Percentiles rank a stretch among this genome's conserved stretches.
Evolutionary conservation across 2,113 vertebrate species (phyloP).

Genomic region (Hemicordylus capensis): DNA sequence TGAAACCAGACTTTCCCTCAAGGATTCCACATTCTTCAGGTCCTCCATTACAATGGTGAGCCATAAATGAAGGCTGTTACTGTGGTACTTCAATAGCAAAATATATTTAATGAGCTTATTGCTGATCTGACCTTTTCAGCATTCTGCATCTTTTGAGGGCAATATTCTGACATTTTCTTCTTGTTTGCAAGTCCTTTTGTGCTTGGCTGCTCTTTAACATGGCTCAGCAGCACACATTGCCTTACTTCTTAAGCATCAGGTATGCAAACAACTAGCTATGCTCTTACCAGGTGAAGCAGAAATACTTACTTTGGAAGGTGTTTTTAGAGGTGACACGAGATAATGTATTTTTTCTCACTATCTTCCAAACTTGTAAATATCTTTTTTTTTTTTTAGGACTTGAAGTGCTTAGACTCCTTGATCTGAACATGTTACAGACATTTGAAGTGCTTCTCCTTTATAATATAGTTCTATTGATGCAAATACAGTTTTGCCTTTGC

Average conservation of each 20-base stretch:
- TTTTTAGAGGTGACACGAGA: neutral
- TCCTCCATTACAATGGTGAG: neutral
- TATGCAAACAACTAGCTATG: neutral
- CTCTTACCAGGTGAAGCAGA: neutral
- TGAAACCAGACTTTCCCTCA: neutral
- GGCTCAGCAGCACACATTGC: neutral
- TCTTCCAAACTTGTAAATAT: neutral
- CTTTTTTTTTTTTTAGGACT: neutral
- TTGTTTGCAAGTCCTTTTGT: neutral
- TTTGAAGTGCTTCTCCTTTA: neutral
- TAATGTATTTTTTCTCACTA: neutral
- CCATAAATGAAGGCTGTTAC: neutral
- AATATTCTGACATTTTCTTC: neutral
- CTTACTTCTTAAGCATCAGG: neutral
- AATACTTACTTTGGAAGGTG: neutral
- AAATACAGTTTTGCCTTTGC: too few relatives aligned
- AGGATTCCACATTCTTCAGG: neutral
- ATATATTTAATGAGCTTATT: neutral
- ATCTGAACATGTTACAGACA: neutral
- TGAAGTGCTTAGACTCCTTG: neutral
- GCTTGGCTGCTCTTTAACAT: neutral
- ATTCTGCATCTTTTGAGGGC: neutral
- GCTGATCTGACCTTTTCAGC: conserved; percentile 10
- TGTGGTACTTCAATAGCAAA: neutral
- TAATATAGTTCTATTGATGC: too few relatives aligned